Conservation (phyloP, 2,113 vertebrate species). For the Oryzias curvinotus region DNA sequence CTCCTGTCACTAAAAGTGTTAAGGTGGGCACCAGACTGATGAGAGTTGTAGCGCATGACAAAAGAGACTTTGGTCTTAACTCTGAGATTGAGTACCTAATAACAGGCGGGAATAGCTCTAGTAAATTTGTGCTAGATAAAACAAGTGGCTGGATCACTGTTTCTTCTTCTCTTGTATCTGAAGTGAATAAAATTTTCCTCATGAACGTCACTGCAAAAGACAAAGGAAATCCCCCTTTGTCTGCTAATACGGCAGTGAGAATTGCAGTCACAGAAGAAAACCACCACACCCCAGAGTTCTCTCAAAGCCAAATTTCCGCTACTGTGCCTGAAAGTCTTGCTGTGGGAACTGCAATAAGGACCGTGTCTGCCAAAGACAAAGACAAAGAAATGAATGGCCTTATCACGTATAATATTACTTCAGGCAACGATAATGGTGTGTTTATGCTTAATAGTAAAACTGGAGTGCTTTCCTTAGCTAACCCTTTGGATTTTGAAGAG, state of each 20-base stretch:
- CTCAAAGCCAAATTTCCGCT: conserved; percentile 86
- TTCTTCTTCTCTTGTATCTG: conserved; percentile 83
- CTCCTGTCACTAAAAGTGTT: conserved; percentile 92
- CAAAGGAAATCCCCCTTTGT: conserved; percentile 91
- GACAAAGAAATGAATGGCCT: conserved; percentile 91
- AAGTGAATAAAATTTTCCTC: conserved; percentile 85
- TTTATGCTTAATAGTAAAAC: conserved; percentile 89
- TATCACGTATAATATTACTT: conserved; percentile 86
- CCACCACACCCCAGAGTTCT: conserved; percentile 93
- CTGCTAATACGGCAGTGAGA: conserved; percentile 76
- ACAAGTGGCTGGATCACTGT: conserved; percentile 90
- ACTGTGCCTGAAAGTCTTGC: conserved; percentile 86
- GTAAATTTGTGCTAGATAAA: conserved; percentile 86
- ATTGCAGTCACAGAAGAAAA: conserved; percentile 95
- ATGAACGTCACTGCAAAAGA: conserved; percentile 86
- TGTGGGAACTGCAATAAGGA: conserved; percentile 84
- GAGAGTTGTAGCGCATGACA: conserved; percentile 84
- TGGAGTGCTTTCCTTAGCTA: conserved; percentile 83
- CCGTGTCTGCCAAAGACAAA: conserved; percentile 88
- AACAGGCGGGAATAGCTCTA: conserved; percentile 80
- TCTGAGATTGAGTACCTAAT: conserved; percentile 89
- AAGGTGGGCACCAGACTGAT: conserved; percentile 88
- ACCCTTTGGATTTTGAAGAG: conserved; percentile 88
- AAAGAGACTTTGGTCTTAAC: conserved; percentile 94
- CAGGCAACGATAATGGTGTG: conserved; percentile 85